Conservation (phyloP, 2,888 invertebrate genomes). For the Agelastica alni region DNA sequence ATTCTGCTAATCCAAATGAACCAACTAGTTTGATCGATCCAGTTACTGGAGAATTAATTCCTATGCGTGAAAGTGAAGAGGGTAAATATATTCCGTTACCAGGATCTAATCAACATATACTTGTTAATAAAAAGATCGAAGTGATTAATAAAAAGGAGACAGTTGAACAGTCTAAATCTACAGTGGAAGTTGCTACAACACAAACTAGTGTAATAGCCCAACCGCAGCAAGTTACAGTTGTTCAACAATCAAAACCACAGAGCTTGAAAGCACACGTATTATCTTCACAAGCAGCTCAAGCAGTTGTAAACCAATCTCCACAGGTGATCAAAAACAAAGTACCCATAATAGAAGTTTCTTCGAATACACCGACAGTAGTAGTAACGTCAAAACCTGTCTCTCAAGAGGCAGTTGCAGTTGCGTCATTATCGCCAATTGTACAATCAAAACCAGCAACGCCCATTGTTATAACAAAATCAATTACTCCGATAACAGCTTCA, state of each 20-base stretch:
- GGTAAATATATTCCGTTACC: conserved; percentile 68
- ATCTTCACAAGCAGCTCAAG: conserved; percentile 58
- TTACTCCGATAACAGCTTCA: conserved; percentile 22
- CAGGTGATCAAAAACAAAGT: conserved; percentile 23
- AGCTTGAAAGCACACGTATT: conserved; percentile 68
- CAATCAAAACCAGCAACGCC: conserved; percentile 20
- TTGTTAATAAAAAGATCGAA: not conserved
- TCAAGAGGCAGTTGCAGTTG: conserved; percentile 25
- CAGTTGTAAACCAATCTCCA: conserved; percentile 43
- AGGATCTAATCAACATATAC: conserved; percentile 37
- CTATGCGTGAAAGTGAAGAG: conserved; percentile 73
- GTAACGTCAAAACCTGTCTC: conserved; percentile 10
- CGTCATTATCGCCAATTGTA: conserved; percentile 15
- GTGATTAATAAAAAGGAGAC: not conserved
- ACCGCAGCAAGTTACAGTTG: conserved; percentile 36
- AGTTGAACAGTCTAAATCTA: conserved; percentile 4
- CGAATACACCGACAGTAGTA: conserved; percentile 1
- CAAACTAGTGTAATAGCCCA: conserved; percentile 35
- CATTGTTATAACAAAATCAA: conserved; percentile 21
- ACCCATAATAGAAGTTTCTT: conserved; percentile 3
- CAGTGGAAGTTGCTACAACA: conserved; percentile 24
- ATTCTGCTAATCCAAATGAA: conserved; percentile 56
- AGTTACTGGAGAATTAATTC: conserved; percentile 72
- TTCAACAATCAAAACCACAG: conserved; percentile 57
- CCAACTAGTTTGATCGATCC: conserved; percentile 74